Conservation (phyloP, 2,113 vertebrate genomes). For the Tympanuchus pallidicinctus region DNA sequence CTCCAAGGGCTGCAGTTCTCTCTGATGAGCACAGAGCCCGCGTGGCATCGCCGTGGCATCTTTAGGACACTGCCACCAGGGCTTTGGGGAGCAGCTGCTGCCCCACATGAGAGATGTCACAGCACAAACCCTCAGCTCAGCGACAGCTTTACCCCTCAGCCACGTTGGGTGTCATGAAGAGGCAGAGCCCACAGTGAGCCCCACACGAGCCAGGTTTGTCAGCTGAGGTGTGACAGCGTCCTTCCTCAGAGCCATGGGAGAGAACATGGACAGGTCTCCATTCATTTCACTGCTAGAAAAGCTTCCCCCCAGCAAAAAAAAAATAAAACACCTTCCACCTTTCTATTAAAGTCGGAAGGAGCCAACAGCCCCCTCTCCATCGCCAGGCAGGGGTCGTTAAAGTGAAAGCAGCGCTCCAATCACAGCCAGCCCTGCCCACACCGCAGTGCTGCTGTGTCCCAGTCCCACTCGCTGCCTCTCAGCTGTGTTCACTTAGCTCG, state of each 20-base stretch:
- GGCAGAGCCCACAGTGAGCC: neutral
- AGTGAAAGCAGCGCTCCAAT: neutral
- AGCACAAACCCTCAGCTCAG: no score
- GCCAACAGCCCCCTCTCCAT: neutral
- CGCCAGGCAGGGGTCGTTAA: neutral
- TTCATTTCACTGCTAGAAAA: neutral
- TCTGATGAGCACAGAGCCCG: fast-evolving
- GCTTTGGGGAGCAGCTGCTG: neutral
- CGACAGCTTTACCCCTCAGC: neutral
- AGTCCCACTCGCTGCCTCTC: neutral
- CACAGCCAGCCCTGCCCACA: neutral
- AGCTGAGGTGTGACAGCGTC: neutral
- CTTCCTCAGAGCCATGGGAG: neutral
- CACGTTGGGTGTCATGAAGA: no score
- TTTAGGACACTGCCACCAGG: neutral
- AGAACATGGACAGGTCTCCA: neutral
- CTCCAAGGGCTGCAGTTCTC: neutral
- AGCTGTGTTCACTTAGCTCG: constrained; percentile 13
- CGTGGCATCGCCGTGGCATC: fast-evolving
- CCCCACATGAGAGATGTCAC: neutral
- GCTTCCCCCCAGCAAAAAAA: neutral
- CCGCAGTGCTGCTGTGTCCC: neutral
- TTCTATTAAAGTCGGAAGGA: neutral
- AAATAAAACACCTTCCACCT: neutral
- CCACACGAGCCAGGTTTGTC: neutral